phyloP scores from a whole-genome alignment of 2,797 vertebrate species.

The Rallus crepitans region DNA sequence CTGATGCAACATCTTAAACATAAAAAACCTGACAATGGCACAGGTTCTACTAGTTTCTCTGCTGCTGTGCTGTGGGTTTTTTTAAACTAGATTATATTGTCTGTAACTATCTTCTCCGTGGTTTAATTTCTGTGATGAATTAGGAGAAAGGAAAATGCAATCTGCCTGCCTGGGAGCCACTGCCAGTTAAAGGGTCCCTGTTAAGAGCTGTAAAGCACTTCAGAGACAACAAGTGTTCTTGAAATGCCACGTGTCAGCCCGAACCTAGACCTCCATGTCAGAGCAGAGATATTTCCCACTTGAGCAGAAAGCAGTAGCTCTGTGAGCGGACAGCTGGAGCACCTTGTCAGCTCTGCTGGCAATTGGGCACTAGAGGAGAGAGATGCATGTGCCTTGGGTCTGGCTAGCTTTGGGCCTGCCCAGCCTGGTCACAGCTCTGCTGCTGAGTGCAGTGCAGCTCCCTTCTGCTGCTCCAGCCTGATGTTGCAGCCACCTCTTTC shows the following conservation, averaged over 20 bases:
- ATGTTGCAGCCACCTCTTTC: background rate
- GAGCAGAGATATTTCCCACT: background rate
- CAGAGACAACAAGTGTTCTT: background rate
- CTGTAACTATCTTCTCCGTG: background rate
- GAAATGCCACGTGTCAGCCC: background rate
- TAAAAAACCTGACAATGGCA: background rate
- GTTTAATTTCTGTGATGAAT: background rate
- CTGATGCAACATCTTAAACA: background rate
- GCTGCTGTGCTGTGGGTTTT: background rate
- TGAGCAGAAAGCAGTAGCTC: background rate
- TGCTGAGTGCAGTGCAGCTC: background rate
- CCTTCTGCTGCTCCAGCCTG: background rate
- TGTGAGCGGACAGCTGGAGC: background rate
- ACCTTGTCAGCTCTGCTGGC: background rate
- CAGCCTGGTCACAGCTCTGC: background rate
- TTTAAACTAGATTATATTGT: background rate
- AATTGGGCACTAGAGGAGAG: background rate
- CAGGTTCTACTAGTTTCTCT: background rate
- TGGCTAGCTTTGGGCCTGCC: background rate
- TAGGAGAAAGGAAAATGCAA: background rate
- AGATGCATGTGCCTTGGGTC: accelerated
- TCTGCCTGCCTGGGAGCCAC: background rate
- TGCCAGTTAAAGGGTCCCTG: background rate
- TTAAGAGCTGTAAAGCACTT: background rate
- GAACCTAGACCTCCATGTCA: background rate